Evolutionary conservation across 2,113 vertebrate genomes (phyloP), one percentile per base, ranked within the genome.

Genomic region (Eretmochelys imbricata): DNA sequence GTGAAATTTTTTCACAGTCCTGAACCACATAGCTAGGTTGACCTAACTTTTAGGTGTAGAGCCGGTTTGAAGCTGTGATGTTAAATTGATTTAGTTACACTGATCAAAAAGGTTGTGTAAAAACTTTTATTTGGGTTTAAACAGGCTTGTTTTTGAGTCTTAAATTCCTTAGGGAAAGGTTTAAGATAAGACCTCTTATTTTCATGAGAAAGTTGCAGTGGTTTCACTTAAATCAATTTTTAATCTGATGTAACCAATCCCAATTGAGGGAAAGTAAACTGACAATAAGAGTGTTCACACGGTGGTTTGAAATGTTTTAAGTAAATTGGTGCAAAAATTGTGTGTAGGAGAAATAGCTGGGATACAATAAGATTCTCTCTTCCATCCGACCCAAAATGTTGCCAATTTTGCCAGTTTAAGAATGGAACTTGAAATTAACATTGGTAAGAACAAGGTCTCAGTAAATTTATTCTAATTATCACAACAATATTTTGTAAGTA

Each of bases 381-480:
- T 14, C 13, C 31, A 65, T 35, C 3, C 14, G 31, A 35, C 29
- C 62, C 31, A 65, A 35, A 65, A 65, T 35, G 29, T 65, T 65
- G 59, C 31, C 89, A 91, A 86, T 6, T 48, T 38, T 82, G 35
- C 14, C 84, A 82, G 85, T 92, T 96, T 86, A 93, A 78, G 82
- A 86, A n/a, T 2, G 2, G 10, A 9, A 72, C 31, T 82, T 82
- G 29, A 62, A 14, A 62, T 62, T 62, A 65, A 65, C 31, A 93
- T 55, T 10, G 51, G 69, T 78, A 85, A 94, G 78, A 89, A 89
- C 87, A 90, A 20, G 86, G 72, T 93, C 85, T 46, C 53, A 78
- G 93, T 93, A 65, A 86, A 92, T 95, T 42, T 25, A 25, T 91
- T 62, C 88, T 91, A 92, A 95, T 95, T 94, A 95, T 93, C 8